Evolutionary conservation across 2,888 invertebrate genomes (phyloP), one percentile per base, ranked within the genome.

Genomic region (Margaritifera margaritifera): DNA sequence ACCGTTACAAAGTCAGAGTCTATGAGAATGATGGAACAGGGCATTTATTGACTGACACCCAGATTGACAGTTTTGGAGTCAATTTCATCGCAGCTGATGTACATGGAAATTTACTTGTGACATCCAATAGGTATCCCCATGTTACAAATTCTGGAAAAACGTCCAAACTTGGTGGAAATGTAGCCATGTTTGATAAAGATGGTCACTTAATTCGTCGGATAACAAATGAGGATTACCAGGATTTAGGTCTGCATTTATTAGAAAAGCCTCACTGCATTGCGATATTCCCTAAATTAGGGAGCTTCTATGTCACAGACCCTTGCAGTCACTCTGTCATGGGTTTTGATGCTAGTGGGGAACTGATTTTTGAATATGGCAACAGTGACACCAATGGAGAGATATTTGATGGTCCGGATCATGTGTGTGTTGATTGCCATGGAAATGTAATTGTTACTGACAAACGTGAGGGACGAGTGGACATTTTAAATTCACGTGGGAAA

Each of bases 1-100:
- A 84, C 70, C 77, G 81, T n/a, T 85, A 81, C 75, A 86, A 86
- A 74, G 83, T 86, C n/a, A 76, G 80, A 68, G 79, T 86, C 19
- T 64, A 85, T 71, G 75, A 79, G 52, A 81, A 81, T 63, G 84
- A 86, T 56, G 81, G 83, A 15, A 79, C 77, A 25, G 82, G 82
- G 6, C 72, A 81, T 53, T 67, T 81, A 15, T 72, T 85, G 31
- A 72, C 79, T 3, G 83, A 83, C 62, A 75, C 76, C 50, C 83
- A 85, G 57, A 79, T 86, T 60, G 84, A 86, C 69, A 84, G 83
- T 64, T 82, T 80, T 68, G 86, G 85, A 20, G 72, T 86, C 18
- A 85, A 84, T 68, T 82, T 78, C 65, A 78, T 83, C 2, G 83
- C 86, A 2, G 81, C 84, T 3, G 84, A 83, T 55, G 63, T 76